A percentile compares a stretch with the other conserved stretches of the same genome.
phyloP scores from a whole-genome alignment of 2,797 vertebrate genomes.

The Mionectes olivaceus region DNA sequence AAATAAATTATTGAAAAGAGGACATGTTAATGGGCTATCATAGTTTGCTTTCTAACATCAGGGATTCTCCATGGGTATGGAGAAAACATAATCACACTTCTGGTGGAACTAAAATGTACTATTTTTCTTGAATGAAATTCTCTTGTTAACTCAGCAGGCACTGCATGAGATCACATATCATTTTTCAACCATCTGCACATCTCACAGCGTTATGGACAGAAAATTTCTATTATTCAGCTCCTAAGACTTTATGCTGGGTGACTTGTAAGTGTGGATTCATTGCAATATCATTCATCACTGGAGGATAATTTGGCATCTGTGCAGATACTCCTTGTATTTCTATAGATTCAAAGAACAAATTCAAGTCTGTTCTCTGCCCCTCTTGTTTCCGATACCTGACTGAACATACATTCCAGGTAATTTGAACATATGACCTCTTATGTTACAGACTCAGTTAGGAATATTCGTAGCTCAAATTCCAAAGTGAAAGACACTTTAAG shows the following conservation, averaged over 20 bases:
- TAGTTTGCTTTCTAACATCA: constrained; percentile 57
- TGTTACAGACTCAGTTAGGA: neutral
- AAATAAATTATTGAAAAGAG: constrained; percentile 19
- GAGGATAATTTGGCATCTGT: neutral
- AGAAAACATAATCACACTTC: constrained; percentile 71
- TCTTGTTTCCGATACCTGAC: fast-evolving
- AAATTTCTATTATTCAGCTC: constrained; percentile 30
- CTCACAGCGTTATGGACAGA: constrained; percentile 42
- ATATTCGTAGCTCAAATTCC: neutral
- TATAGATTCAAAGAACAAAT: neutral
- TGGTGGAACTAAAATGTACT: constrained; percentile 58
- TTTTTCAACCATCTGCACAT: constrained; percentile 71
- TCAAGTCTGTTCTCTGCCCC: neutral
- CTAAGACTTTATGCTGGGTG: constrained; percentile 44
- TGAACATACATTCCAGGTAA: neutral
- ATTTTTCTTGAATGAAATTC: constrained; percentile 66
- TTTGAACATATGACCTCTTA: neutral
- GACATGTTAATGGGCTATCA: constrained; percentile 36
- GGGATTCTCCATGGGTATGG: constrained; percentile 50
- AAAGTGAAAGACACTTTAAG: neutral
- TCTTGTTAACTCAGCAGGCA: constrained; percentile 76
- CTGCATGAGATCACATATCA: constrained; percentile 51
- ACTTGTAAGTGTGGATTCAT: constrained; percentile 9
- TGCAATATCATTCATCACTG: neutral
- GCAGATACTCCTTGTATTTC: neutral